Conservation (phyloP, 2,113 vertebrate species). For the Gallinago media region DNA sequence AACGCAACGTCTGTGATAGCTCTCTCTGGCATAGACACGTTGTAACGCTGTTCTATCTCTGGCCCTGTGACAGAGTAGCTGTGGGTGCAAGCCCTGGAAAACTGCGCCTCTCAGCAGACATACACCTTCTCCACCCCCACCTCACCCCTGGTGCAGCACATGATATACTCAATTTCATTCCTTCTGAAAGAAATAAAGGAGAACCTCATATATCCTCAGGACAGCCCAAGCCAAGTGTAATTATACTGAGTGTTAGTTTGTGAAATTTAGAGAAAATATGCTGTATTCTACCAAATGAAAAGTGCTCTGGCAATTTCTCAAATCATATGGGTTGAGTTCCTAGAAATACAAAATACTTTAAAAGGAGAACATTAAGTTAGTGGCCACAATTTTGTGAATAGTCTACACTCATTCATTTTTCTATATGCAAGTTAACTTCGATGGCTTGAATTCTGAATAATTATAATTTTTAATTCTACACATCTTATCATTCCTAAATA, state of each 20-base stretch:
- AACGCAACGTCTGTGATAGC: accelerated
- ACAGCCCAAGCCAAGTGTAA: not conserved
- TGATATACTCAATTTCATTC: not conserved
- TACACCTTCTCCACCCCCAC: not conserved
- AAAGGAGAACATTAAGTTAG: not conserved
- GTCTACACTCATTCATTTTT: not conserved
- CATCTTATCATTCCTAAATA: not conserved
- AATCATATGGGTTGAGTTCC: not conserved
- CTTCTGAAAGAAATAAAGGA: not conserved
- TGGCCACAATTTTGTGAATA: not conserved
- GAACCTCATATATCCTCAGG: not conserved
- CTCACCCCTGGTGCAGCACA: not conserved
- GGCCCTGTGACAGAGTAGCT: not conserved
- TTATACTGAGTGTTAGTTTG: not conserved
- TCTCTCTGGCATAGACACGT: not conserved
- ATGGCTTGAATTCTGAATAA: not conserved
- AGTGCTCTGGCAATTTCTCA: not conserved
- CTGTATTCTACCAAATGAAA: not conserved
- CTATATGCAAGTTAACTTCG: not conserved
- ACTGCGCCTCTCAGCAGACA: not conserved
- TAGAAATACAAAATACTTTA: not conserved
- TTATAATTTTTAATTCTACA: not conserved
- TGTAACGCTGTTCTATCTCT: not conserved
- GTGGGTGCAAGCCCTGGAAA: not conserved
- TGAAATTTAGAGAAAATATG: not conserved